Conservation (phyloP, 2,113 vertebrate genomes). For the Catharus bicknelli region DNA sequence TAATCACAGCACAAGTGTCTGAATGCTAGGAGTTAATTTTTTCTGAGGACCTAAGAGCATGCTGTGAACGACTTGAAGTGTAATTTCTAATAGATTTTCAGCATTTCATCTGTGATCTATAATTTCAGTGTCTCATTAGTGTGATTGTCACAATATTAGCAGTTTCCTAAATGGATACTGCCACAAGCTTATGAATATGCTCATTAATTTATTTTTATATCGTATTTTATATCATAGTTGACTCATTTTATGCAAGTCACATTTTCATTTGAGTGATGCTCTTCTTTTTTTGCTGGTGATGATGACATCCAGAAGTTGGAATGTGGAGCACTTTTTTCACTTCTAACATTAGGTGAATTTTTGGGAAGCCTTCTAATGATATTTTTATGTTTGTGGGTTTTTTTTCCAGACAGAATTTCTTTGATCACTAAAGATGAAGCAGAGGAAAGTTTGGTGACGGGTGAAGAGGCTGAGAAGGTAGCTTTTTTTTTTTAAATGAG, state of each 20-base stretch:
- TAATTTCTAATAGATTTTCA: slow-evolving; percentile 35
- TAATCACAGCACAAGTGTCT: not conserved
- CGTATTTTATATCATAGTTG: slow-evolving; percentile 37
- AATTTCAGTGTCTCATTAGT: slow-evolving; percentile 56
- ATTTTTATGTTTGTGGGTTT: slow-evolving; percentile 6
- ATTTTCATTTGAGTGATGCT: slow-evolving; percentile 12
- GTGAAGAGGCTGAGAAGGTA: slow-evolving; percentile 88
- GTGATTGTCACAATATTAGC: slow-evolving; percentile 66
- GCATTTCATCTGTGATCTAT: slow-evolving; percentile 31
- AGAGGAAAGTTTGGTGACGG: slow-evolving; percentile 80
- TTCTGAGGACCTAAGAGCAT: not conserved
- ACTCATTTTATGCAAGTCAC: slow-evolving; percentile 52
- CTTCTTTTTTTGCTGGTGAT: not conserved
- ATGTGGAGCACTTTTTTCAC: not conserved
- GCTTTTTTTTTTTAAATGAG: not conserved
- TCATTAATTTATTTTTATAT: slow-evolving; percentile 63
- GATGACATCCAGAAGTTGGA: slow-evolving; percentile 29
- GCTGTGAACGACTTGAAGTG: slow-evolving; percentile 9
- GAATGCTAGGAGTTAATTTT: slow-evolving; percentile 2
- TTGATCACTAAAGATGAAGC: slow-evolving; percentile 90
- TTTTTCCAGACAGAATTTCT: slow-evolving; percentile 82
- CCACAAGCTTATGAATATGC: slow-evolving; percentile 55
- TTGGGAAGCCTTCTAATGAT: slow-evolving; percentile 13
- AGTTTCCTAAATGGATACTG: slow-evolving; percentile 56
- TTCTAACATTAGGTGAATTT: not conserved